Evolutionary conservation across 2,113 vertebrate species (phyloP).

Genomic region (Steatornis caripensis): DNA sequence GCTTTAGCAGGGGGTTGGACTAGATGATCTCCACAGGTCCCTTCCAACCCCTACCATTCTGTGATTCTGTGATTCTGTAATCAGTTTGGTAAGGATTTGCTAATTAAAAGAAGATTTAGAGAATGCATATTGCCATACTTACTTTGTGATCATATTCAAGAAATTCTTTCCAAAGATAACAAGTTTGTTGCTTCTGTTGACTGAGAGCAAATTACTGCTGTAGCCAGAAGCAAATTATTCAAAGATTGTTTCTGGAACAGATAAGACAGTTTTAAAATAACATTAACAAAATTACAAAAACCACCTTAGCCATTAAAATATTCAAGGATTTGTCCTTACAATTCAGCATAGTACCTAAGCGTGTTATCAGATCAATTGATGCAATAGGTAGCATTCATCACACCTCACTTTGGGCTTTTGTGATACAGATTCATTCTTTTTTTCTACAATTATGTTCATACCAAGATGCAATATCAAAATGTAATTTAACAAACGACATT

Average conservation of each 20-base stretch:
- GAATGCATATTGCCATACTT: not conserved
- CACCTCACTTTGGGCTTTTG: not conserved
- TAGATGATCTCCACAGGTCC: no score
- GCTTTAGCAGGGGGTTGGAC: no score
- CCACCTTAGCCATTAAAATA: not conserved
- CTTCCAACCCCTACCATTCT: no score
- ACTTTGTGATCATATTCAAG: not conserved
- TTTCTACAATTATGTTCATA: not conserved
- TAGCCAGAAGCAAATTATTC: not conserved
- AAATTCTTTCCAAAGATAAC: not conserved
- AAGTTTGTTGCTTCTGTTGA: not conserved
- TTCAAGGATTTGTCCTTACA: not conserved
- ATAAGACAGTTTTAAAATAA: not conserved
- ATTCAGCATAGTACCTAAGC: not conserved
- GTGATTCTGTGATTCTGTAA: no score
- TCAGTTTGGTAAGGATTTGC: not conserved
- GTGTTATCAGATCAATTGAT: not conserved
- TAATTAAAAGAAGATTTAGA: not conserved
- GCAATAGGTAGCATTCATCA: not conserved
- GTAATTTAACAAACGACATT: not conserved
- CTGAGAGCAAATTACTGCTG: not conserved
- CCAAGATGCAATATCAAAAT: not conserved
- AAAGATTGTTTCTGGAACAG: not conserved
- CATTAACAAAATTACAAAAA: not conserved
- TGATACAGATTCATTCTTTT: not conserved